phyloP scores from a whole-genome alignment of 2,888 invertebrate genomes.

The Melinaea marsaeus region DNA sequence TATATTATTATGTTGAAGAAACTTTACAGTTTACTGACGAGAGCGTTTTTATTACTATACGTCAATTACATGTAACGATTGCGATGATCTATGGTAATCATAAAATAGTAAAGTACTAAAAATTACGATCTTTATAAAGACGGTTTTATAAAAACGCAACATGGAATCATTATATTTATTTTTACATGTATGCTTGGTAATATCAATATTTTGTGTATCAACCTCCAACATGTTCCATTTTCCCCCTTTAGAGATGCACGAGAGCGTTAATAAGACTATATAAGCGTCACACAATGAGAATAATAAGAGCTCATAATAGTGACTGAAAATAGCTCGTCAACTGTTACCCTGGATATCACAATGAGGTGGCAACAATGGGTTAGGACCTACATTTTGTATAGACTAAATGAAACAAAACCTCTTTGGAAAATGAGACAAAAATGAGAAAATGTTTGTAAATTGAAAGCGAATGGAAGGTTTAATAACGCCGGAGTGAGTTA shows the following conservation, averaged over 20 bases:
- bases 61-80: no score
- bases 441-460: slow-evolving; percentile 61
- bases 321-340: slow-evolving; percentile 73
- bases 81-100: no score
- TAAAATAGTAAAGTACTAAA: no score
- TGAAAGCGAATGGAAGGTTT: slow-evolving; percentile 43
- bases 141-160: no score
- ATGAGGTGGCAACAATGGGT: slow-evolving; percentile 65
- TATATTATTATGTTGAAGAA: neutral
- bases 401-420: slow-evolving; percentile 68
- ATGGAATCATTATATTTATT: no score
- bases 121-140: no score
- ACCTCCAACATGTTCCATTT: slow-evolving; percentile 19
- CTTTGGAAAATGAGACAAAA: slow-evolving; percentile 58
- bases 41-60: no score
- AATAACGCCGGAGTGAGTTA: slow-evolving; percentile 35
- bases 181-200: slow-evolving; percentile 12
- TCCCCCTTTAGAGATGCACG: slow-evolving; percentile 36
- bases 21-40: no score
- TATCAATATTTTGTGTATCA: slow-evolving; percentile 12
- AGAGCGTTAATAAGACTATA: slow-evolving; percentile 47
- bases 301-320: slow-evolving; percentile 67
- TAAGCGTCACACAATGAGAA: slow-evolving; percentile 67
- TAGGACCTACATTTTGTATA: slow-evolving; percentile 63
- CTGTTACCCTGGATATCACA: slow-evolving; percentile 63